Conservation (phyloP, 2,113 vertebrate genomes). For the Neolamprologus modestus region DNA sequence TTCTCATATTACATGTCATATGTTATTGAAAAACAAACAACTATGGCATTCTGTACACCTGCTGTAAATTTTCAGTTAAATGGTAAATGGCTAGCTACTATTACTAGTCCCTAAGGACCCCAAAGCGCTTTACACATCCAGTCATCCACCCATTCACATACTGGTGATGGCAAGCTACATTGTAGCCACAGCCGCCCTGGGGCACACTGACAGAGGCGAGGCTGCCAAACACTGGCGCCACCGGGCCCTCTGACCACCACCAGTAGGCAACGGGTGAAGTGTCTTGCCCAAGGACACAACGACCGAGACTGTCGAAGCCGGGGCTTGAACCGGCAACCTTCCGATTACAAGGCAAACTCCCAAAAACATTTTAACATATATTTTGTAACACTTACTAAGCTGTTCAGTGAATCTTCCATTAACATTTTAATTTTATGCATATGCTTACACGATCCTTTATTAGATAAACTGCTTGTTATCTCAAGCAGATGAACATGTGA, state of each 20-base stretch:
- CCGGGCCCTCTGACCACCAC: neutral
- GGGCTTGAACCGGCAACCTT: neutral
- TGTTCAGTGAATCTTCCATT: neutral
- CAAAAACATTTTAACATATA: neutral
- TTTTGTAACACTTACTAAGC: neutral
- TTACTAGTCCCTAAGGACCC: neutral
- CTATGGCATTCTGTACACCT: neutral
- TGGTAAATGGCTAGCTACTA: neutral
- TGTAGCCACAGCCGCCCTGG: neutral
- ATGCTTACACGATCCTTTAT: neutral
- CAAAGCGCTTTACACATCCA: neutral
- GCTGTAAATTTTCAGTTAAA: neutral
- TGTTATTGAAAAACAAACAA: neutral
- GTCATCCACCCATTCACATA: neutral
- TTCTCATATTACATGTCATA: neutral
- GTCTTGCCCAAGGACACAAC: neutral
- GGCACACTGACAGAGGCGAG: accelerated
- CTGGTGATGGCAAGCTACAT: neutral
- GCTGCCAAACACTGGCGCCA: neutral
- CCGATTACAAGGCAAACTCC: neutral
- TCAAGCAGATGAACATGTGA: neutral
- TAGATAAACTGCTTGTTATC: neutral
- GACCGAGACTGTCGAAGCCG: neutral
- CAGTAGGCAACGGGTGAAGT: neutral
- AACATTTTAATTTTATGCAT: neutral